Percentiles rank a stretch among this genome's conserved stretches.
Evolutionary conservation across 2,888 invertebrate genomes (phyloP).

Genomic region (Cryptocephalus moraei): DNA sequence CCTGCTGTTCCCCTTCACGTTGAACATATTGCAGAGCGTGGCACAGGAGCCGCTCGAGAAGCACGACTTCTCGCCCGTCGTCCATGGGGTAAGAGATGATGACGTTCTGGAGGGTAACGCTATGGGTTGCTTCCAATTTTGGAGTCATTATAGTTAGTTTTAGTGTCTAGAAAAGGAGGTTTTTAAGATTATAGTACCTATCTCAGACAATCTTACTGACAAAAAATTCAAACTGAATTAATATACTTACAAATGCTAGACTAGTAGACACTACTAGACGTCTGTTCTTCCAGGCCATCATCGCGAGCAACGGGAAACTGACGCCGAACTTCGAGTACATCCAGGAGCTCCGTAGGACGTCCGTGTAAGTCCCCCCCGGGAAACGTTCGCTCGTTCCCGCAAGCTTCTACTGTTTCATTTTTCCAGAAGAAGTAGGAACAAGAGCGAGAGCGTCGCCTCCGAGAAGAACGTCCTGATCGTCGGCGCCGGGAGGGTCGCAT

Average conservation of each 20-base stretch:
- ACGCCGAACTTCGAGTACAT: conserved; percentile 95
- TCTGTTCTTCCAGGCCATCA: conserved; percentile 77
- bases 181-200: too few species aligned
- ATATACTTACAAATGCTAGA: background rate
- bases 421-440: conserved; percentile 26
- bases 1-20: conserved; percentile 76
- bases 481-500: conserved; percentile 87
- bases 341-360: conserved; percentile 62
- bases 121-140: too few species aligned
- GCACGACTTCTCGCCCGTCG: conserved; percentile 62
- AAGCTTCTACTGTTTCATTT: background rate
- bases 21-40: conserved; percentile 76
- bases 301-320: conserved; percentile 87
- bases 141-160: too few species aligned
- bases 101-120: too few species aligned
- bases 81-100: conserved; percentile 50
- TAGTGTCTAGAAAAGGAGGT: too few species aligned
- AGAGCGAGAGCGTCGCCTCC: conserved; percentile 34
- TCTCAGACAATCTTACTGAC: too few species aligned
- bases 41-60: conserved; percentile 69
- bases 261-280: background rate
- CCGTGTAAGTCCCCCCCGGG: conserved; percentile 24
- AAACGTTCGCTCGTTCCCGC: background rate
- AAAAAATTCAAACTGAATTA: too few species aligned
- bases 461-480: conserved; percentile 72